phyloP scores from a whole-genome alignment of 1,140 invertebrate species.

The Drosophila albomicans region DNA sequence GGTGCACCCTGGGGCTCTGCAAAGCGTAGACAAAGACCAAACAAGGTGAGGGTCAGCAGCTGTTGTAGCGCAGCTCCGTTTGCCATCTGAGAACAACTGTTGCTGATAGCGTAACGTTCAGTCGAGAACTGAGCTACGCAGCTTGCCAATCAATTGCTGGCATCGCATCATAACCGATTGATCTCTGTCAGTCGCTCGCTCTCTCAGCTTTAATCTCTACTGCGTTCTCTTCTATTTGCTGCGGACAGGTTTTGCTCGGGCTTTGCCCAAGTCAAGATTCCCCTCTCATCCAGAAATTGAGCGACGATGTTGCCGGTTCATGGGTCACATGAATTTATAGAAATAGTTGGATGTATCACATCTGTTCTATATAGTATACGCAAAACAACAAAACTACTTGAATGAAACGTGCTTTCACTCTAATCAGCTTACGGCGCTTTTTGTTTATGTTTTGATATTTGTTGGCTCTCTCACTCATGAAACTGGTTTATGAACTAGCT shows the following conservation, averaged over 20 bases:
- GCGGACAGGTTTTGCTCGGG: constrained; percentile 40
- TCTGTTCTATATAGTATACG: not conserved
- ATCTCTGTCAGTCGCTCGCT: constrained; percentile 27
- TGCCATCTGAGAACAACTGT: constrained; percentile 53
- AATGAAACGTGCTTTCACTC: constrained; percentile 34
- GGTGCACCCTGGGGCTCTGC: constrained; percentile 40
- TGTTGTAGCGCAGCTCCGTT: not conserved
- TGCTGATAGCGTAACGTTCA: constrained; percentile 35
- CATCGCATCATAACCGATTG: constrained; percentile 8
- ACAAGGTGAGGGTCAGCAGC: constrained; percentile 20
- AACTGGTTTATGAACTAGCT: constrained; percentile 23
- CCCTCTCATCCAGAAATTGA: not conserved
- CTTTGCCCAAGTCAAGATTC: constrained; percentile 48
- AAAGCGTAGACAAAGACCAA: constrained; percentile 24
- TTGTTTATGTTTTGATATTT: constrained; percentile 49
- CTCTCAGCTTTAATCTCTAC: not conserved
- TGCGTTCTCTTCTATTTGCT: constrained; percentile 15
- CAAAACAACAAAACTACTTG: not conserved
- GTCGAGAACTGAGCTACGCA: constrained; percentile 48
- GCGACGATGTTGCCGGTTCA: constrained; percentile 14
- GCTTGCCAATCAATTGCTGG: not conserved
- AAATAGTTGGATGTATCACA: not conserved
- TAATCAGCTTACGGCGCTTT: constrained; percentile 25
- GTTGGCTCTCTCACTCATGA: constrained; percentile 6
- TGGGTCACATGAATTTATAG: constrained; percentile 3